Evolutionary conservation across 1,140 invertebrate genomes (phyloP).

Genomic region (Drosophila sp.): DNA sequence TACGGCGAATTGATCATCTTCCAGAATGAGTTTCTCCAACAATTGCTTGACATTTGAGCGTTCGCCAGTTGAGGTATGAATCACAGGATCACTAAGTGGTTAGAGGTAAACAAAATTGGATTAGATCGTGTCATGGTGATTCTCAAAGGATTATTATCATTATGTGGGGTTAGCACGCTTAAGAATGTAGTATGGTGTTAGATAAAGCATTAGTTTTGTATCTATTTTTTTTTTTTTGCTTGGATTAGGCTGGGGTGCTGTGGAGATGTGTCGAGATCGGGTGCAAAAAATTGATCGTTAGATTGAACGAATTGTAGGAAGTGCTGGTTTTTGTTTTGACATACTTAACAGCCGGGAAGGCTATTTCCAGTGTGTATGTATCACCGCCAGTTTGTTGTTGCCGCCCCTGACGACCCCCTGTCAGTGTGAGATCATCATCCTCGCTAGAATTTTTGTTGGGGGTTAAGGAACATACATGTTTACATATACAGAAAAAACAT

Average conservation of each 20-base stretch:
- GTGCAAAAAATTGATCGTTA: constrained; percentile 51
- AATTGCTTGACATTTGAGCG: constrained; percentile 91
- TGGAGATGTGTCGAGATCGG: constrained; percentile 25
- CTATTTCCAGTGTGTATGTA: constrained; percentile 94
- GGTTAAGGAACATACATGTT: constrained; percentile 52
- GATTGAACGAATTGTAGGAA: constrained; percentile 32
- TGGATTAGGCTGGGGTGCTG: constrained; percentile 58
- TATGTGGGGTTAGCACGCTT: constrained; percentile 24
- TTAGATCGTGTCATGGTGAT: constrained; percentile 46
- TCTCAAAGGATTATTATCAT: constrained; percentile 3
- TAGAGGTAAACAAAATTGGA: constrained; percentile 12
- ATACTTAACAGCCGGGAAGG: constrained; percentile 96
- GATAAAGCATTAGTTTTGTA: constrained; percentile 19
- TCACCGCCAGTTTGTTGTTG: constrained; percentile 87
- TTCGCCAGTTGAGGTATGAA: constrained; percentile 93
- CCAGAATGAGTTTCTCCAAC: constrained; percentile 93
- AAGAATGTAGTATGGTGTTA: constrained; percentile 24
- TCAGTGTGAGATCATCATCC: constrained; percentile 66
- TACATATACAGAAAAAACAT: constrained; percentile 48
- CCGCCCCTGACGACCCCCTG: constrained; percentile 85
- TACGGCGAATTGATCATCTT: constrained; percentile 96
- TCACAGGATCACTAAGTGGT: constrained; percentile 91
- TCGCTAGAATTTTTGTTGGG: constrained; percentile 70
- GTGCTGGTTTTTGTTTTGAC: constrained; percentile 79
- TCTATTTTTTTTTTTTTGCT: neutral